Base-by-base conservation (phyloP, 2,888 invertebrate genomes). In the Folsomia manolachei region DNA sequence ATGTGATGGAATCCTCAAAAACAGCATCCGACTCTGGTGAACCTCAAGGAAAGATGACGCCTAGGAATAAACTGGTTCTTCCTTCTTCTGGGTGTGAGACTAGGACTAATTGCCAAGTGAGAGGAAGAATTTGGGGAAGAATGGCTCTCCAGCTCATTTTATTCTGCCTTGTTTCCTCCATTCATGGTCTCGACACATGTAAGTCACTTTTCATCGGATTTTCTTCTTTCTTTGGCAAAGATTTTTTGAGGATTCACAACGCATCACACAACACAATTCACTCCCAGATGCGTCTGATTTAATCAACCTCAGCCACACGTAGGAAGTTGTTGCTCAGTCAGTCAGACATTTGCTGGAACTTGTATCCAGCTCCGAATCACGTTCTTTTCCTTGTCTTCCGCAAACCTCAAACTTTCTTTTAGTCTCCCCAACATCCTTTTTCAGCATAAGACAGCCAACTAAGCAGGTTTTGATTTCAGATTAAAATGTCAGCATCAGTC, bases 171-270 rank as follows among this genome's bases (percentile, higher is more conserved):
- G 65, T 71, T 65, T 71, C 74, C 67, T 71, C 71, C 66, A 74
- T 72, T 71, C 68, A 64, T 68, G 73, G 71, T 27, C 72, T 78
- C 71, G 76, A 78, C 76, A 76, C 75, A 75, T 75, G 78, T 78
- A 76, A 78, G 78, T 75, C 71, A 69, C 70, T 71, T 74, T 71
- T 74, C 74, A 70, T 70, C 71, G 69, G 68, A 56, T 74, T 74
- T n/a, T n/a, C n/a, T n/a, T n/a, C n/a, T n/a, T n/a, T n/a, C n/a
- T n/a, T 62, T 69, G 71, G 69, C 71, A 25, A 62, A 27, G 65
- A 66, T 14, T 56, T 70, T 69, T 72, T 72, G 72, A 70, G 70
- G 69, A 72, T 69, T 72, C 72, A 51, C 14, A 56, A 56, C 56
- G n/a, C 19, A 56, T 56, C 56, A 56, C n/a, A n/a, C 19, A 18